Conservation (phyloP, 2,797 vertebrate genomes). For the Pipistrellus pipistrellus region DNA sequence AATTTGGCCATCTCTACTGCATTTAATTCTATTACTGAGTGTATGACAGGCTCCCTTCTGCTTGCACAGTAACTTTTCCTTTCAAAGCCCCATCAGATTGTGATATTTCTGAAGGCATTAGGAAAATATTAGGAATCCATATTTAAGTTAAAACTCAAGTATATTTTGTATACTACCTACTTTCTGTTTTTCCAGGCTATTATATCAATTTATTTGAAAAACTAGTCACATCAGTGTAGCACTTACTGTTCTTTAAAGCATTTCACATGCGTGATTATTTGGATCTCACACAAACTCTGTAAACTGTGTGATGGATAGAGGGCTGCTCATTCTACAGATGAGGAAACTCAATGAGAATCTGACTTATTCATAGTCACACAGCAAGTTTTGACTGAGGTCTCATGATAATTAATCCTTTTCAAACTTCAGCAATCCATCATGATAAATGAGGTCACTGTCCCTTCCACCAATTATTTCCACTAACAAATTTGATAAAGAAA, state of each 20-base stretch:
- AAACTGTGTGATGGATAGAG: background rate
- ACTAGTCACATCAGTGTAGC: background rate
- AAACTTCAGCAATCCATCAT: background rate
- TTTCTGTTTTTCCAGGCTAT: background rate
- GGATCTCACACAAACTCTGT: background rate
- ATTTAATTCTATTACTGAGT: background rate
- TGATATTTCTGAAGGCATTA: constrained; percentile 28
- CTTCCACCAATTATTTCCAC: constrained; percentile 1
- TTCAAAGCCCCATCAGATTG: background rate
- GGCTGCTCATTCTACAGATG: background rate
- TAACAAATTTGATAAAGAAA: background rate
- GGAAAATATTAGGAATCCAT: background rate
- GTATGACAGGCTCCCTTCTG: background rate
- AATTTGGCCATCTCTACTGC: background rate
- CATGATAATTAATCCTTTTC: background rate
- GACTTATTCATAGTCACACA: background rate
- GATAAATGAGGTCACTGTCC: background rate
- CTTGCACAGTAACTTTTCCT: background rate
- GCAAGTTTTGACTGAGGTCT: background rate
- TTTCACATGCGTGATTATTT: constrained; percentile 14
- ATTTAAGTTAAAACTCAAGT: constrained; percentile 32
- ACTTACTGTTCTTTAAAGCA: background rate
- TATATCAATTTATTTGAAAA: constrained; percentile 24
- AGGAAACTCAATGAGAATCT: background rate
- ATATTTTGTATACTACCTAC: background rate